These are phyloP conservation scores for Metellina segmentata DNA, from an alignment of 2,888 invertebrate species.

Conservation along the genomic window DNA sequence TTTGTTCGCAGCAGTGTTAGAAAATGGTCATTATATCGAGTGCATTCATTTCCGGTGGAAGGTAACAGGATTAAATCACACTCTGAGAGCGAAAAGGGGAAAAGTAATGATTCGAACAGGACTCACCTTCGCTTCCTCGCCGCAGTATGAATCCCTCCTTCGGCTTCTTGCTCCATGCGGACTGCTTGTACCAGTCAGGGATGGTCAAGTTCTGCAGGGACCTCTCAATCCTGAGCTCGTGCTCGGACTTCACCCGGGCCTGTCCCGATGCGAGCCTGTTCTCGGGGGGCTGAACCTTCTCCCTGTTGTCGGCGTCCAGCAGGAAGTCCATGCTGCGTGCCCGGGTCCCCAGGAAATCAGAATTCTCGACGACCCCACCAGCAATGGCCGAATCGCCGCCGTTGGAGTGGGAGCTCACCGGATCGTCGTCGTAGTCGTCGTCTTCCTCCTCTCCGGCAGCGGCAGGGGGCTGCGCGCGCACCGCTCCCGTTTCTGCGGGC, in stretches of 20 bases:
- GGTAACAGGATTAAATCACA: not conserved
- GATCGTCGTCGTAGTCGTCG: slow-evolving; percentile 22
- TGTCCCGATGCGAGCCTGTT: slow-evolving; percentile 85
- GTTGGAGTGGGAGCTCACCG: not conserved
- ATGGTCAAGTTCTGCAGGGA: slow-evolving; percentile 96
- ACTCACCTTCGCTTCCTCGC: slow-evolving; percentile 74
- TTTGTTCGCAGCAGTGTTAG: not conserved
- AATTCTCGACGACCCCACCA: slow-evolving; percentile 27
- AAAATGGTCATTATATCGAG: not conserved
- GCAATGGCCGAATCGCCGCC: slow-evolving; percentile 51
- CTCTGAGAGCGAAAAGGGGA: not conserved
- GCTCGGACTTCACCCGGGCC: slow-evolving; percentile 86
- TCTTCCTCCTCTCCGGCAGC: slow-evolving; percentile 9
- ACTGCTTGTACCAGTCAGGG: slow-evolving; percentile 94
- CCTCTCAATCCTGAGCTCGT: slow-evolving; percentile 95
- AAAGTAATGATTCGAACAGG: not conserved
- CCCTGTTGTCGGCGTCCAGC: slow-evolving; percentile 94
- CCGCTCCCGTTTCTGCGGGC: slow-evolving; percentile 42
- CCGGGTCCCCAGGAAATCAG: slow-evolving; percentile 79
- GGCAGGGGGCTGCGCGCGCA: slow-evolving; percentile 65
- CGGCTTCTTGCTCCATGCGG: slow-evolving; percentile 78
- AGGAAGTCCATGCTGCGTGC: slow-evolving; percentile 96
- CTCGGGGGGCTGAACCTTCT: slow-evolving; percentile 93
- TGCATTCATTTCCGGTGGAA: not conserved
- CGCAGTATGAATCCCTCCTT: slow-evolving; percentile 75